Base-by-base conservation (phyloP, 1,140 invertebrate genomes). In the Cydia fagiglandana region DNA sequence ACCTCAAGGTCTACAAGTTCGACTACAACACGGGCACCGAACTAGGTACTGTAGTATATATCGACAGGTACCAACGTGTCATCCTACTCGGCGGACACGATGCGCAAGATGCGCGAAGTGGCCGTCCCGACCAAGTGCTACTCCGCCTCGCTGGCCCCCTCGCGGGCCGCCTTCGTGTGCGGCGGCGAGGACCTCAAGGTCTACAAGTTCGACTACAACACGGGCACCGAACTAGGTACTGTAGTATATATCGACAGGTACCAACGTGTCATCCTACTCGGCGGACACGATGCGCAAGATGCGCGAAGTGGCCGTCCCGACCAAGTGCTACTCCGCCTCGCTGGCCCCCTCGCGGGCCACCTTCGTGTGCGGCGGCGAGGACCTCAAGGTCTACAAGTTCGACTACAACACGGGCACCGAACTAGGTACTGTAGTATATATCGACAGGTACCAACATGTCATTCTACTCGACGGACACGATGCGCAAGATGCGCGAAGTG, bases 1-100 rank as follows among this genome's bases (percentile, higher is more conserved):
- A 99, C 93, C 97, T 99, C 79, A 99, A 98, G 91, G 97, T 99
- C 94, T 99, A 99, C 93, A 99, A 99, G 93, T 99, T 97, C 90
- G 97, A 99, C 90, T 99, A 97, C 84, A 95, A 96, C 61, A 97
- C 96, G 66, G 98, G 98, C 76, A 95, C 95, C 73, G 98, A 99
- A 95, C 95, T 99, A 81, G 98, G 98, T 53, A n/a, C 50, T 53
- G 6, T n/a, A 53, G 2, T n/a, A 53, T 34, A 34, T 53, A 34
- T 34, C 34, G 6, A 66, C 76, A 93, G 92, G 93, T 84, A 93
- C 91, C 77, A 95, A 94, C 79, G 97, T 98, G 38, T 95, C 95
- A 6, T 34, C 6, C 92, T 96, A 96, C 91, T 95, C 97, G 86
- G 94, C 96, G 45, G 95, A 96, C 80, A 96, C 94, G 30, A 94